Evolutionary conservation across 2,797 vertebrate species (phyloP), one percentile per base, ranked within the genome.

Genomic region (Lepilemur ruficaudatus): DNA sequence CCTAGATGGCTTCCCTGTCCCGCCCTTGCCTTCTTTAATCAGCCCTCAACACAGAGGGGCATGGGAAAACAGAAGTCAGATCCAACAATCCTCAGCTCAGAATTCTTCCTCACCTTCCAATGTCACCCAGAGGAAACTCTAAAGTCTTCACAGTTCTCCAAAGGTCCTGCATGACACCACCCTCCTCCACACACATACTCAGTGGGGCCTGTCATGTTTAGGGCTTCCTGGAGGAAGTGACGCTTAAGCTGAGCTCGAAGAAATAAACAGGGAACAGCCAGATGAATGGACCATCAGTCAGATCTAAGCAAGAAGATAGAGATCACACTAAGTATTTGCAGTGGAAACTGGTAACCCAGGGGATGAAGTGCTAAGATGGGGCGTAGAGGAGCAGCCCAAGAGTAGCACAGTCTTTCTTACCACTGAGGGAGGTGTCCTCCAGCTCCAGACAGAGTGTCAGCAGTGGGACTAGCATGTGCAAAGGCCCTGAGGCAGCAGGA

Each of bases 231-330:
- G 63, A 41, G n/a, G 80, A 86, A 82, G 75, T 69, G n/a, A 52
- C 35, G 94, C 67, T 63, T 48, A 93, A 93, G 43, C 43, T 91
- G 52, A 81, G 23, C 52, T 82, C 55, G n/a, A 78, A 91, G 65
- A 95, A 87, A 94, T 87, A 67, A 91, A 67, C 46, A 91, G 38
- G 11, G 95, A 80, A 35, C 43, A 76, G 22, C 15, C 50, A 38
- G 46, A 50, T n/a, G 35, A 73, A 25, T 43, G 43, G 13, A 28
- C 41, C 35, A 38, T 35, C 91, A 23, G 57, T 90, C 30, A 78
- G 67, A 72, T 81, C 82, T 48, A 38, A 70, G 84, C 41, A 41
- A 43, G 48, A 78, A 61, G 35, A 18, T 12, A 61, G 70, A 86
- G 59, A 43, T 35, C 43, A 28, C 48, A 22, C 32, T 67, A 57